Percentiles rank a stretch among this genome's conserved stretches.
phyloP scores from a whole-genome alignment of 2,113 vertebrate species.

The Lepisosteus osseus region DNA sequence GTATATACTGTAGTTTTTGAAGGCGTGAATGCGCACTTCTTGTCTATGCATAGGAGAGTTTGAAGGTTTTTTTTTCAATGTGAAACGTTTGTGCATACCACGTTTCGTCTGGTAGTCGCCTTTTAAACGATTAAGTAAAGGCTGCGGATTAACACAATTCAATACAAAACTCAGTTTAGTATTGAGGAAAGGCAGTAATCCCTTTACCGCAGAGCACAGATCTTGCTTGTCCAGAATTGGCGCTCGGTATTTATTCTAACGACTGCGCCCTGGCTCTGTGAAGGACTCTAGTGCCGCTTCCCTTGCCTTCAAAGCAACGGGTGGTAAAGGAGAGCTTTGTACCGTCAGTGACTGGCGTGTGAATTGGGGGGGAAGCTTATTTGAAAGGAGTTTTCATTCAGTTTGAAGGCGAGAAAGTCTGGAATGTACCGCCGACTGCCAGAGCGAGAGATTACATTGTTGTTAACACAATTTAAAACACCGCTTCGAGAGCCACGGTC shows the following conservation, averaged over 20 bases:
- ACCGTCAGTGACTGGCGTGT: conserved; percentile 11
- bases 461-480: conserved; percentile 13
- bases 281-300: conserved; percentile 1
- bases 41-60: no score
- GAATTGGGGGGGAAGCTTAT: not conserved
- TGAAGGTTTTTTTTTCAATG: no score
- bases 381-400: conserved; percentile 1
- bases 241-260: not conserved
- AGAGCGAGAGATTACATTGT: conserved; percentile 9
- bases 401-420: not conserved
- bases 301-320: conserved; percentile 10
- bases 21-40: no score
- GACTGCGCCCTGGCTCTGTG: not conserved
- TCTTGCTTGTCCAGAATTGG: conserved; percentile 8
- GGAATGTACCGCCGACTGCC: not conserved
- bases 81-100: no score
- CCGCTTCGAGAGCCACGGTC: not conserved
- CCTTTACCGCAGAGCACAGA: conserved; percentile 14
- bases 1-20: no score
- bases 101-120: no score
- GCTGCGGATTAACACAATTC: not conserved
- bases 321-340: conserved; percentile 14
- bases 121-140: not conserved
- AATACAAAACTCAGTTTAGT: not conserved
- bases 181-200: not conserved